These are phyloP conservation scores for Takifugu flavidus DNA, from an alignment of 2,113 vertebrate genomes.

Conservation along the genomic window DNA sequence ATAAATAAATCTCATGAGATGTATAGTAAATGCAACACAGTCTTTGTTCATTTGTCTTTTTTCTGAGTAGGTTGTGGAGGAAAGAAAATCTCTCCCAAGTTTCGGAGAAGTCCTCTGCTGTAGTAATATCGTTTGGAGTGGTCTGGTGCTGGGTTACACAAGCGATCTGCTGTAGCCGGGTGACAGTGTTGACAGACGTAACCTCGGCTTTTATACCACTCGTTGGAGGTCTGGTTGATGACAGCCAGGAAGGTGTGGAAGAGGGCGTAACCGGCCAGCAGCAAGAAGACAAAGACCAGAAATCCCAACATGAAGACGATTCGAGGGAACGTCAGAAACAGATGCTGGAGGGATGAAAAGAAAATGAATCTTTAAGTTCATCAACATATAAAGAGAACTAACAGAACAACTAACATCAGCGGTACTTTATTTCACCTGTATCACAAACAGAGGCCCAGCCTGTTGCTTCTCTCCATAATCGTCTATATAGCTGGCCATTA, in stretches of 20 bases:
- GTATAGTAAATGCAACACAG: conserved; percentile 18
- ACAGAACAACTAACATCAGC: not conserved
- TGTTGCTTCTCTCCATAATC: conserved; percentile 71
- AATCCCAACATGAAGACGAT: conserved; percentile 93
- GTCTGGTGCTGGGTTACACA: conserved; percentile 38
- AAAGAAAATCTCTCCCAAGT: conserved; percentile 84
- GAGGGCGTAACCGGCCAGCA: conserved; percentile 83
- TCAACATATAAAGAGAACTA: not conserved
- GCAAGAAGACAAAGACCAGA: conserved; percentile 78
- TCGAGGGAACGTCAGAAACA: conserved; percentile 91
- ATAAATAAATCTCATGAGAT: not conserved
- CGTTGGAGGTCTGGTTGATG: conserved; percentile 89
- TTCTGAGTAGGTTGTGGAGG: conserved; percentile 52
- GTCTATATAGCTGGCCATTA: conserved; percentile 77
- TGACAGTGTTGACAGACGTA: conserved; percentile 65
- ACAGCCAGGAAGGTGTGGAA: conserved; percentile 82
- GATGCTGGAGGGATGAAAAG: conserved; percentile 75
- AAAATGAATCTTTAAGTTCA: not conserved
- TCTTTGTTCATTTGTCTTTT: conserved; percentile 45
- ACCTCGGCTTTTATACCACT: conserved; percentile 83
- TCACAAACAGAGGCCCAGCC: conserved; percentile 75
- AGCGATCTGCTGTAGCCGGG: conserved; percentile 37
- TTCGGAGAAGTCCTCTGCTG: conserved; percentile 78
- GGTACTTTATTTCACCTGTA: conserved; percentile 74
- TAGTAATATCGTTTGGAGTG: conserved; percentile 74